Evolutionary conservation across 2,888 invertebrate species (phyloP).

Genomic region (Sesia apiformis): DNA sequence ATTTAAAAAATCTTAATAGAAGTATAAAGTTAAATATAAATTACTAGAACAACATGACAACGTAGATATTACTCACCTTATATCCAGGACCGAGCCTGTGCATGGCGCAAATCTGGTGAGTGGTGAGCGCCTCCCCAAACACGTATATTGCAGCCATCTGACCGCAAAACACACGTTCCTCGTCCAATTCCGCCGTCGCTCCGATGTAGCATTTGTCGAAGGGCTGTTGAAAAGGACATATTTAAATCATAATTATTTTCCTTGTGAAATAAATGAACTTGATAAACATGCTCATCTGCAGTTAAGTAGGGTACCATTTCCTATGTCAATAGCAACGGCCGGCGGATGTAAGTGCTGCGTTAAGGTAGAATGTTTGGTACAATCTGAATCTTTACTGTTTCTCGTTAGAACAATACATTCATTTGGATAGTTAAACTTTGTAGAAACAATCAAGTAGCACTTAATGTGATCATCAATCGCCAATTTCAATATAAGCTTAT

Average conservation of each 20-base stretch:
- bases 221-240: constrained; percentile 76
- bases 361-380: too few species aligned
- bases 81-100: constrained; percentile 98
- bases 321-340: too few species aligned
- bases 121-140: constrained; percentile 97
- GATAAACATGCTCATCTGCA: too few species aligned
- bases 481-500: constrained; percentile 2
- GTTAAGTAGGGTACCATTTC: too few species aligned
- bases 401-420: too few species aligned
- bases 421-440: too few species aligned
- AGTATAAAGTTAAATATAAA: too few species aligned
- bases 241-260: background rate
- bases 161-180: constrained; percentile 98
- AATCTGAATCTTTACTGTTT: too few species aligned
- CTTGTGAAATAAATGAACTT: background rate
- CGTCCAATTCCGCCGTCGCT: constrained; percentile 96
- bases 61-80: constrained; percentile 79
- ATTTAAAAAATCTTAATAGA: too few species aligned
- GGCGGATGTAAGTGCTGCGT: too few species aligned
- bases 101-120: constrained; percentile 99
- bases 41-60: too few species aligned
- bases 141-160: constrained; percentile 99
- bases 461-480: constrained; percentile 4
- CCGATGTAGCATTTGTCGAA: constrained; percentile 99
- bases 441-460: too few species aligned